phyloP scores from a whole-genome alignment of 1,140 invertebrate genomes.

The Carposina sasakii region DNA sequence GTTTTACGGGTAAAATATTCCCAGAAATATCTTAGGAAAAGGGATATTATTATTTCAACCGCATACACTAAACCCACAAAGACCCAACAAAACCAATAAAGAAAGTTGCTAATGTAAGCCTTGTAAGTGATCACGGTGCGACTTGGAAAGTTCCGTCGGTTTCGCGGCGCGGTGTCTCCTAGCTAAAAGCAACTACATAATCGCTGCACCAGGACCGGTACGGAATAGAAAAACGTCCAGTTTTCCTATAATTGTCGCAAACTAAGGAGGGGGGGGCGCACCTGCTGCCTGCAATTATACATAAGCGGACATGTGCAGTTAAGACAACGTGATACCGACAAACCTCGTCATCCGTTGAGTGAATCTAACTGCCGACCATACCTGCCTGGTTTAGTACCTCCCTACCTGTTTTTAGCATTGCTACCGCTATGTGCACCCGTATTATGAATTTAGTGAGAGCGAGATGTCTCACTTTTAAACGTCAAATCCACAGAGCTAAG shows the following conservation, averaged over 20 bases:
- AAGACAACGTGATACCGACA: constrained; percentile 36
- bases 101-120: background rate
- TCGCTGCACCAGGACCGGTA: constrained; percentile 6
- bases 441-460: too few relatives aligned
- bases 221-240: constrained; percentile 18
- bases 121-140: too few relatives aligned
- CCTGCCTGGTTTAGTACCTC: too few relatives aligned
- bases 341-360: constrained; percentile 39
- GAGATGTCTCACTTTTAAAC: too few relatives aligned
- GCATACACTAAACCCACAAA: too few relatives aligned
- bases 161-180: constrained; percentile 5
- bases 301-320: constrained; percentile 38
- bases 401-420: too few relatives aligned
- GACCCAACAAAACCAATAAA: background rate
- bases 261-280: constrained; percentile 24
- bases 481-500: too few relatives aligned
- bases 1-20: too few relatives aligned
- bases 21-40: too few relatives aligned
- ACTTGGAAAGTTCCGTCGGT: background rate
- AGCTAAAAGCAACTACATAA: too few relatives aligned
- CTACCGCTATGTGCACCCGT: too few relatives aligned
- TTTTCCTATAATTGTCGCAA: constrained; percentile 33
- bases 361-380: constrained; percentile 34
- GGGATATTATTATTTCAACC: too few relatives aligned
- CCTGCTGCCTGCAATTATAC: constrained; percentile 44